Base-by-base conservation (phyloP, 1,140 invertebrate species). In the Copidosoma floridanum region DNA sequence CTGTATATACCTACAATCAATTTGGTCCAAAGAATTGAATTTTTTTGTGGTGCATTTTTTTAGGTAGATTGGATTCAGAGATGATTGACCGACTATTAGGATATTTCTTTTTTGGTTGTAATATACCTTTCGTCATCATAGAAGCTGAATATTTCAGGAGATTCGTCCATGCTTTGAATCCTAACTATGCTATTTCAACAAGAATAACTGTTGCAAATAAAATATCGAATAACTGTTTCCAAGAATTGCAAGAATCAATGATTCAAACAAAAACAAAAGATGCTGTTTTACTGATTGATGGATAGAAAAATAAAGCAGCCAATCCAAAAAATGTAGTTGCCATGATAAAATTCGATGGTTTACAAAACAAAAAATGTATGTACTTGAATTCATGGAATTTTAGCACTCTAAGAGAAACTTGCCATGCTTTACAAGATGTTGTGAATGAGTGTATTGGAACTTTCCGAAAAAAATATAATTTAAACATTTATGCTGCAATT, bases 401-500 rank as follows among this genome's bases (percentile, higher is more conserved):
- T 16, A 41, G 38, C n/a, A 16, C 6, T n/a, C 14, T 35, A 35
- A 35, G 32, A 35, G 32, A 35, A 14, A 35, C 32, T 6, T 6
- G 32, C 6, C 6, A 41, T n/a, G 38, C 38, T 11, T 16, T 41
- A 5, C 11, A 16, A 10, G 18, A 23, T 47, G 58, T 61, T 29
- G 37, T 53, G n/a, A 37, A 61, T 12, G 32, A 61, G 32, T 51
- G 52, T 44, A 35, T 43, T 20, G 38, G 11, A 18, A 41, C 43
- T 18, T 48, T 51, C 11, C 32, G 47, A 53, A 29, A 48, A 21
- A 58, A 47, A 29, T 63, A 41, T 29, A 63, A 63, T 23, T 37
- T 40, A 18, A 41, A 52, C 18, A 62, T 62, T 24, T 62, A 62
- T 51, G 53, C 44, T 29, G 59, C 56, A 1, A 43, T 61, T 14